Evolutionary conservation across 2,888 invertebrate species (phyloP).

Genomic region (Agrotis exclamationis): DNA sequence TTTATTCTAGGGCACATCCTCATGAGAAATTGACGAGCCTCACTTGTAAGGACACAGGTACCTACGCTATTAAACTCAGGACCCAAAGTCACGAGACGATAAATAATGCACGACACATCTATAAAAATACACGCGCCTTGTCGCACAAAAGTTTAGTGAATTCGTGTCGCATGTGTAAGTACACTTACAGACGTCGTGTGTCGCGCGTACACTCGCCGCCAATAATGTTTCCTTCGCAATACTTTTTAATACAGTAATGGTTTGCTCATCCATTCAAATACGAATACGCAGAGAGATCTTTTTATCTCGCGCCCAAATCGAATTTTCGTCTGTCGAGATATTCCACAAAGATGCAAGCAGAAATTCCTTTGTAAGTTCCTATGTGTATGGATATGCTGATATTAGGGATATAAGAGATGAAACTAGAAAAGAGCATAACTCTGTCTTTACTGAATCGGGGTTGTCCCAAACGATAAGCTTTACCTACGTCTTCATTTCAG

Average conservation of each 20-base stretch:
- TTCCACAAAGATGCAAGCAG: constrained; percentile 77
- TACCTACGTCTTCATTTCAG: constrained; percentile 61
- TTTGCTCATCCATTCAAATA: constrained; percentile 71
- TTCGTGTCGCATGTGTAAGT: constrained; percentile 52
- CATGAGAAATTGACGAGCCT: constrained; percentile 51
- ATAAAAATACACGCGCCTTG: constrained; percentile 53
- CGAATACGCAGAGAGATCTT: constrained; percentile 69
- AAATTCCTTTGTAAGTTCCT: constrained; percentile 77
- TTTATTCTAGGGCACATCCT: constrained; percentile 27
- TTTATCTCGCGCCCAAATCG: constrained; percentile 76
- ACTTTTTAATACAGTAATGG: constrained; percentile 77
- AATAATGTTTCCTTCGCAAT: constrained; percentile 67
- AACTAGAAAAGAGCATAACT: constrained; percentile 70
- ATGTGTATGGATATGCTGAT: constrained; percentile 76
- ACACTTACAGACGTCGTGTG: constrained; percentile 35
- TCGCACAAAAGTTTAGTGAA: constrained; percentile 44
- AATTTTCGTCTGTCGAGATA: constrained; percentile 79
- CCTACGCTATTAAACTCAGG: constrained; percentile 54
- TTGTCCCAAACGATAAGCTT: constrained; percentile 54
- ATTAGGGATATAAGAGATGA: constrained; percentile 73
- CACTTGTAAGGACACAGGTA: constrained; percentile 37
- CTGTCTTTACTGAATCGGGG: constrained; percentile 41
- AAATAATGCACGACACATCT: constrained; percentile 56
- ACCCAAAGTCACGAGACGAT: constrained; percentile 58
- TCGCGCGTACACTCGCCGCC: constrained; percentile 43